Evolutionary conservation across 1,140 invertebrate genomes (phyloP), one percentile per base, ranked within the genome.

Genomic region (Nomia melanderi): DNA sequence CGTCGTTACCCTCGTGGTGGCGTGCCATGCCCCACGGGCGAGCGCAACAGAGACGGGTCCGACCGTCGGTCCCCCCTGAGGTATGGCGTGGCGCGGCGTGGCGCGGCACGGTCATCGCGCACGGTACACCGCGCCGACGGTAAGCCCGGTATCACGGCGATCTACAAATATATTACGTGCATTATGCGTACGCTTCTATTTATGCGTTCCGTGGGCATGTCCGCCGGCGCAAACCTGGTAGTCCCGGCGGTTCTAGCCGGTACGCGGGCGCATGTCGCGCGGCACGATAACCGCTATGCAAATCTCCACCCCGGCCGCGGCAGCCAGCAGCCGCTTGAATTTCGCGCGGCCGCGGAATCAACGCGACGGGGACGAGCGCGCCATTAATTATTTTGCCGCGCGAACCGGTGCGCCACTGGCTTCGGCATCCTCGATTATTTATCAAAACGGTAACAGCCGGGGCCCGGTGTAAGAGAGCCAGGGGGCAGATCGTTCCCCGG

Each of bases 101-200:
- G 27, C 54, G 31, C 33, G 64, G 53, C 39, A 31, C 31, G 57
- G 36, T 65, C 64, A 66, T 56, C 63, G 81, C 78, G 70, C 64
- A 66, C 47, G 62, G 66, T 77, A 56, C 47, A 65, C 53, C 65
- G 62, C 65, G 62, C 50, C 79, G 54, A 54, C 50, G 63, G 70
- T 73, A 65, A 60, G 64, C 60, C 54, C 72, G 57, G 54, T 87
- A 87, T 87, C 86, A 77, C 62, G 62, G 63, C 82, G 73, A 87
- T 88, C 87, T 86, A 89, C 87, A 89, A 89, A 89, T 89, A 90
- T 87, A 86, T 87, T 88, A 88, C 70, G 70, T 75, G 82, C 79
- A 81, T 87, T 86, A 88, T 81, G 82, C 83, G 83, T 86, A 81
- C 71, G 81, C 76, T 83, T 86, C 83, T 88, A 88, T 90, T 89